phyloP scores from a whole-genome alignment of 23 tunicate species.

The Oikopleura dioica region DNA sequence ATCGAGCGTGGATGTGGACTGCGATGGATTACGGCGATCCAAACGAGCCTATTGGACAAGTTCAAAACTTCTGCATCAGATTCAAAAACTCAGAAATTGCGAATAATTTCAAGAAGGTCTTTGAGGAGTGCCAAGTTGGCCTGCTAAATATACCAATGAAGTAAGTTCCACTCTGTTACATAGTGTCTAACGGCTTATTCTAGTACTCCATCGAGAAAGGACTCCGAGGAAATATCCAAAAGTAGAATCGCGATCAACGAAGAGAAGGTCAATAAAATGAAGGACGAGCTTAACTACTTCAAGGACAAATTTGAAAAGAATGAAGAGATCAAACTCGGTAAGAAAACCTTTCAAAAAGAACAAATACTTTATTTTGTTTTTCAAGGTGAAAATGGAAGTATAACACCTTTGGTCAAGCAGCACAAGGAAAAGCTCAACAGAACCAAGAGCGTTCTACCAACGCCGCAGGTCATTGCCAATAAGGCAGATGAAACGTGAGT shows the following conservation, averaged over 20 bases:
- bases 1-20: slow-evolving; percentile 55
- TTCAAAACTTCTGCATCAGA: slow-evolving; percentile 34
- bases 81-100: slow-evolving; percentile 54
- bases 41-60: not conserved
- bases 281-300: slow-evolving; percentile 57
- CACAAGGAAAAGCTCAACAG: no score
- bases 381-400: not conserved
- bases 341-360: no score
- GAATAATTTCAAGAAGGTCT: slow-evolving; percentile 27
- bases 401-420: not conserved
- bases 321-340: not conserved
- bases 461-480: no score
- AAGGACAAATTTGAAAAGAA: slow-evolving; percentile 39
- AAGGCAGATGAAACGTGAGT: no score
- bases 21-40: slow-evolving; percentile 22
- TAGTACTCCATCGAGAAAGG: not conserved
- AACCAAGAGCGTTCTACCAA: no score
- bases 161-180: not conserved
- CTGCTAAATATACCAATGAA: not conserved
- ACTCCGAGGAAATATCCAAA: not conserved
- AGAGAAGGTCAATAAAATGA: slow-evolving; percentile 61
- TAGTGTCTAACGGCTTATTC: not conserved
- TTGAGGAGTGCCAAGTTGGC: slow-evolving; percentile 49
- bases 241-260: not conserved
- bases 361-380: no score